A percentile compares a stretch with the other conserved stretches of the same genome.
phyloP scores from a whole-genome alignment of 2,113 vertebrate species.

The Oceanodroma tethys region DNA sequence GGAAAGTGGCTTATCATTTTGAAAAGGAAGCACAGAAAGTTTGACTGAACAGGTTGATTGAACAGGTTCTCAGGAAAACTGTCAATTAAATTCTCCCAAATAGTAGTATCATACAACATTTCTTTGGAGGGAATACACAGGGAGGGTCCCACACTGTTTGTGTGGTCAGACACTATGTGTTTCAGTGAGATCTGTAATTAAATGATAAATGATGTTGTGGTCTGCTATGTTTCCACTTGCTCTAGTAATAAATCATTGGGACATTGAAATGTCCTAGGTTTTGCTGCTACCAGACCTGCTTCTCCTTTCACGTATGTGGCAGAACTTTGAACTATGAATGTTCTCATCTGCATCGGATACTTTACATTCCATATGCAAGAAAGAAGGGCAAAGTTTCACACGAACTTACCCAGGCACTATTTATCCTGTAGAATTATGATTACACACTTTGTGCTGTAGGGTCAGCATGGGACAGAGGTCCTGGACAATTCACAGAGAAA shows the following conservation, averaged over 20 bases:
- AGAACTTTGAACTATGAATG: too few relatives aligned
- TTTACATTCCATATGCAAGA: too few relatives aligned
- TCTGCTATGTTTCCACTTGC: slow-evolving; percentile 61
- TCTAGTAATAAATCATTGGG: slow-evolving; percentile 65
- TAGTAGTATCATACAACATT: background rate
- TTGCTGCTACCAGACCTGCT: too few relatives aligned
- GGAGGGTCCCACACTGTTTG: background rate
- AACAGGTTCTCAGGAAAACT: background rate
- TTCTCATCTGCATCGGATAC: too few relatives aligned
- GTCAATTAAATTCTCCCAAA: background rate
- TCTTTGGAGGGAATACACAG: background rate
- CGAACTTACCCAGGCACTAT: too few relatives aligned
- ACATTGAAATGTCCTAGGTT: background rate
- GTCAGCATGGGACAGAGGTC: too few relatives aligned
- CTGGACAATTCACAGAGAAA: background rate
- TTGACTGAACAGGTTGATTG: background rate
- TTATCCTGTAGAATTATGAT: too few relatives aligned
- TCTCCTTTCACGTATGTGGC: too few relatives aligned
- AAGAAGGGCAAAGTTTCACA: too few relatives aligned
- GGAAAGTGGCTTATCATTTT: background rate
- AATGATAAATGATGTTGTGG: slow-evolving; percentile 69
- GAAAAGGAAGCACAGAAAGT: background rate
- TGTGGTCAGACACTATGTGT: background rate
- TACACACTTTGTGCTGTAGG: too few relatives aligned
- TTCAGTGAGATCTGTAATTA: slow-evolving; percentile 64